Evolutionary conservation across 2,888 invertebrate species (phyloP).

Genomic region (Athrips mouffetella): DNA sequence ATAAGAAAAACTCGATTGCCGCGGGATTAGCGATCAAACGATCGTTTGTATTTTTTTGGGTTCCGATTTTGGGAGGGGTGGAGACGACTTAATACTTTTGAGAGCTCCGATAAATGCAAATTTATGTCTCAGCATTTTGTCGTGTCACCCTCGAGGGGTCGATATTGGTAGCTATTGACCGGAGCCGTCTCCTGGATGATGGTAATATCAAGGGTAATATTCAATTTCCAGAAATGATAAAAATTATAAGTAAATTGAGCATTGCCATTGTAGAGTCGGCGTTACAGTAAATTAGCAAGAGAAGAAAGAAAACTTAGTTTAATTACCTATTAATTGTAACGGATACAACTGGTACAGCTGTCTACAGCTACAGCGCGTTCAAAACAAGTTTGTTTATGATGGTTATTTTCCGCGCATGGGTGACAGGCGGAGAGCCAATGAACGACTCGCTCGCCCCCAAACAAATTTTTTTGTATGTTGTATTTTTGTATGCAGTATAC

Average conservation of each 20-base stretch:
- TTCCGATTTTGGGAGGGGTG: slow-evolving; percentile 26
- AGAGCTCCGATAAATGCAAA: slow-evolving; percentile 11
- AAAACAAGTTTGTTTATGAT: too few relatives aligned
- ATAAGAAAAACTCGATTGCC: slow-evolving; percentile 64
- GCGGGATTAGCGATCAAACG: slow-evolving; percentile 58
- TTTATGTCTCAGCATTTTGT: slow-evolving; percentile 3
- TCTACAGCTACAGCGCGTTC: not conserved
- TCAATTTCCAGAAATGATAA: too few relatives aligned
- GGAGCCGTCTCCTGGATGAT: too few relatives aligned
- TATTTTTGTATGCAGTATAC: not conserved
- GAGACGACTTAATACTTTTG: slow-evolving; percentile 17
- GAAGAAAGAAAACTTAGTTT: too few relatives aligned
- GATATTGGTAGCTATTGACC: not conserved
- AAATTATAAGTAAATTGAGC: not conserved
- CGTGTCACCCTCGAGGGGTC: slow-evolving; percentile 1
- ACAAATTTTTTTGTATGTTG: too few relatives aligned
- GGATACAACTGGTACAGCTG: not conserved
- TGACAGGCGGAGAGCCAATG: too few relatives aligned
- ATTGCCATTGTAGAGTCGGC: not conserved
- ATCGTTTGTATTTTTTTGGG: slow-evolving; percentile 52
- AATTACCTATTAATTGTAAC: not conserved
- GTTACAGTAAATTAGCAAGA: too few relatives aligned
- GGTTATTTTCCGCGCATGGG: too few relatives aligned
- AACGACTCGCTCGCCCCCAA: too few relatives aligned
- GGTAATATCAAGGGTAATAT: too few relatives aligned